Percentiles rank a stretch among this genome's conserved stretches.
These are phyloP conservation scores for Anguilla anguilla DNA, from an alignment of 2,797 vertebrate genomes.

Conservation along the genomic window DNA sequence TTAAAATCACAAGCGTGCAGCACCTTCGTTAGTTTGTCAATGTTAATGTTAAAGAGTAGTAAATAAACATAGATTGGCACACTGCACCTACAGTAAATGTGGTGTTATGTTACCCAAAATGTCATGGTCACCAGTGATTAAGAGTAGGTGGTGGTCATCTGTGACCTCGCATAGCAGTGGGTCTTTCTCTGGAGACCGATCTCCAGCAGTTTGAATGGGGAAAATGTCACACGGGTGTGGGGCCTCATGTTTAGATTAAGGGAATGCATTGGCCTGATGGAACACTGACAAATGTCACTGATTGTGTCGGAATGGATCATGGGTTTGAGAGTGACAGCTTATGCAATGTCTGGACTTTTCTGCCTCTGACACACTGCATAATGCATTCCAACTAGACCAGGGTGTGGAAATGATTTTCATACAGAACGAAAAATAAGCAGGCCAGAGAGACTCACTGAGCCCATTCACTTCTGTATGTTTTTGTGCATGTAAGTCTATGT, in stretches of 20 bases:
- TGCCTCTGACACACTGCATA: constrained; percentile 10
- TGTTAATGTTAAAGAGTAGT: background rate
- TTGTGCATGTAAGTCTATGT: background rate
- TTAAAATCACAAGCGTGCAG: background rate
- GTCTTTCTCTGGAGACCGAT: background rate
- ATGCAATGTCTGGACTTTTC: constrained; percentile 30
- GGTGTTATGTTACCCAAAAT: background rate
- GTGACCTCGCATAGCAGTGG: constrained; percentile 1
- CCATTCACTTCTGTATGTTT: too few species aligned
- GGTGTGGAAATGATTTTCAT: constrained; percentile 12
- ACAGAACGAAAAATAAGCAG: background rate
- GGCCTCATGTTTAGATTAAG: constrained; percentile 18
- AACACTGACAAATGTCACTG: constrained; percentile 35
- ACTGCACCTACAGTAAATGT: background rate
- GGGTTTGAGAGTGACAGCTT: constrained; percentile 21
- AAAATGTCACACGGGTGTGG: constrained; percentile 15
- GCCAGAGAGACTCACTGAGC: background rate
- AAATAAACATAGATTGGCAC: background rate
- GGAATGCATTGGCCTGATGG: background rate
- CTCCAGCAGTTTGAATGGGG: constrained; percentile 20
- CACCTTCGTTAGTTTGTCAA: background rate
- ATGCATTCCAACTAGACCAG: constrained; percentile 6
- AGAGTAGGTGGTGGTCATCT: background rate
- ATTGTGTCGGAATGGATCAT: constrained; percentile 19
- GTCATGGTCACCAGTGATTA: background rate